These are phyloP conservation scores for Deroplatys truncata DNA, from an alignment of 2,888 invertebrate species.

Conservation along the genomic window DNA sequence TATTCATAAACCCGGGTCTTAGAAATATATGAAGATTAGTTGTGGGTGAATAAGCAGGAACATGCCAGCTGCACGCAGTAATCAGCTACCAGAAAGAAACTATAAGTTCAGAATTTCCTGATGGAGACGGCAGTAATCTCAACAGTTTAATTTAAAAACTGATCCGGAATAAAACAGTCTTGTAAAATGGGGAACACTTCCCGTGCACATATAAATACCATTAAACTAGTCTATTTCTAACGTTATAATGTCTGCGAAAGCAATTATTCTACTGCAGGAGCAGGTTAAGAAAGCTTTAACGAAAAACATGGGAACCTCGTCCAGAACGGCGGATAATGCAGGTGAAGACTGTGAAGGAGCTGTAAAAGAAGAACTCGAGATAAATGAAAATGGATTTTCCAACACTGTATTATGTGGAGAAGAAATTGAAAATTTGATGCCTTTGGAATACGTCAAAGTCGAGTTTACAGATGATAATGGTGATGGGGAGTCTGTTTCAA, in stretches of 20 bases:
- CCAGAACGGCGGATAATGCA: neutral
- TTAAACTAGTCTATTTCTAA: neutral
- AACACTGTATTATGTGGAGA: neutral
- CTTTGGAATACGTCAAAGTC: slow-evolving; percentile 19
- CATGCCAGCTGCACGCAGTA: neutral
- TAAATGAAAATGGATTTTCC: neutral
- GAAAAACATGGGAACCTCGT: neutral
- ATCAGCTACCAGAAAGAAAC: neutral
- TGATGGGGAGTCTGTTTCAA: neutral
- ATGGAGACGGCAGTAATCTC: neutral
- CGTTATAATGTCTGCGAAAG: neutral
- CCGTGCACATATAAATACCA: neutral
- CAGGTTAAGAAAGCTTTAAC: neutral
- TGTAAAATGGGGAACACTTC: neutral
- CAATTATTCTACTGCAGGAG: neutral
- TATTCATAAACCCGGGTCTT: neutral
- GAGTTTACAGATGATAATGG: slow-evolving; percentile 9
- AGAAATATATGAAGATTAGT: neutral
- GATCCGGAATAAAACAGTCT: neutral
- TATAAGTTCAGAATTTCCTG: neutral
- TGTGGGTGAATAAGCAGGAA: too few species aligned
- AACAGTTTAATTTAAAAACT: neutral
- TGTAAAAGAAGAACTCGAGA: slow-evolving; percentile 6
- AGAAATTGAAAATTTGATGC: slow-evolving; percentile 10
- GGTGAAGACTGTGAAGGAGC: neutral